Evolutionary conservation across 2,888 invertebrate genomes (phyloP).

Genomic region (Cephus rjabovi): DNA sequence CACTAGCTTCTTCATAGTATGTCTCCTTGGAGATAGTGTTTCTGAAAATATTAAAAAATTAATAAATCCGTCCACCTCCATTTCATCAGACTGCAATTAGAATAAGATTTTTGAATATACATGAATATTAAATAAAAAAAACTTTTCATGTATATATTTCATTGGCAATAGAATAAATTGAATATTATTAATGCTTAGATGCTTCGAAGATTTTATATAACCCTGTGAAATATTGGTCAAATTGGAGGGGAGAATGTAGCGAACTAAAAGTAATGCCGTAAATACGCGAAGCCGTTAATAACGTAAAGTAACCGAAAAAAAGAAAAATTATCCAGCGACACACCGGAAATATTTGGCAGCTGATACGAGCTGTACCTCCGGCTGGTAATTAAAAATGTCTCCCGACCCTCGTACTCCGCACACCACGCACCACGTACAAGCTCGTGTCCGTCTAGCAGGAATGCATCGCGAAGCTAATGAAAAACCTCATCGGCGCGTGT

Average conservation of each 20-base stretch:
- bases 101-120: neutral
- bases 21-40: neutral
- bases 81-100: neutral
- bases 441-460: constrained; percentile 58
- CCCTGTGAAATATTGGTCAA: neutral
- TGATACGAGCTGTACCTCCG: constrained; percentile 60
- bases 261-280: neutral
- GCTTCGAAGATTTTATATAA: no score
- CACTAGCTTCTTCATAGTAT: neutral
- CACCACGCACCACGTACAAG: constrained; percentile 18
- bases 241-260: neutral
- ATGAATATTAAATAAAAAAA: neutral
- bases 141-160: neutral
- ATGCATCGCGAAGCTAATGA: constrained; percentile 64
- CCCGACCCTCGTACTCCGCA: constrained; percentile 44
- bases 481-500: constrained; percentile 64
- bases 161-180: neutral
- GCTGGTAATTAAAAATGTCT: constrained; percentile 66
- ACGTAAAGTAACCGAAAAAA: neutral
- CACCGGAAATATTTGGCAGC: constrained; percentile 65
- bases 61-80: neutral
- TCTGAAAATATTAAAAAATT: neutral
- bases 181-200: neutral
- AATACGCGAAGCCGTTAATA: neutral
- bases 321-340: constrained; percentile 46